phyloP scores from a whole-genome alignment of 2,113 vertebrate genomes.

The Anhinga rufa region DNA sequence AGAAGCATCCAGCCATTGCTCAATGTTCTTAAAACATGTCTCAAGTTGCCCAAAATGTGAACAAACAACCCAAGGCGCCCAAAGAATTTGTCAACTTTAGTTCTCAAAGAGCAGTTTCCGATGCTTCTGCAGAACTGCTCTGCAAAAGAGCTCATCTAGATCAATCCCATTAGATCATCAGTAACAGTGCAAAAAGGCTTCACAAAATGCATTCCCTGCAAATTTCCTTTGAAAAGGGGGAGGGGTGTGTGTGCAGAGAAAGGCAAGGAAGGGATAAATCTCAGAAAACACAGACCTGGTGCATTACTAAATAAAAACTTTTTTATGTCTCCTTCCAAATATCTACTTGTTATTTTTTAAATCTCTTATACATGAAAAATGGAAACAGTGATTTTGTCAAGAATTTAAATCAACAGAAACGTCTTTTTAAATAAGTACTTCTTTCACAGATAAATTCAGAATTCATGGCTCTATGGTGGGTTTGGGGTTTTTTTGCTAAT shows the following conservation, averaged over 20 bases:
- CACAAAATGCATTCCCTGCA: background rate
- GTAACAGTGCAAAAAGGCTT: accelerated
- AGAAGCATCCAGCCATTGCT: background rate
- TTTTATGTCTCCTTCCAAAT: background rate
- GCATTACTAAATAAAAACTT: background rate
- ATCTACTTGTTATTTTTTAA: background rate
- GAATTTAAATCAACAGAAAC: background rate
- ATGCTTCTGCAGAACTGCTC: background rate
- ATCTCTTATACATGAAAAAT: background rate
- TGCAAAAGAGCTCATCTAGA: background rate
- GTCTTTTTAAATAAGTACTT: background rate
- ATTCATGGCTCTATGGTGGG: background rate
- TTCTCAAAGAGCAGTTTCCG: background rate
- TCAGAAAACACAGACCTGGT: background rate
- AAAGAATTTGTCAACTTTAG: background rate
- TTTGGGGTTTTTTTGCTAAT: background rate
- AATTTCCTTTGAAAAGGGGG: background rate
- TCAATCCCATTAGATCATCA: background rate
- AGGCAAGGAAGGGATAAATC: background rate
- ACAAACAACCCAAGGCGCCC: background rate
- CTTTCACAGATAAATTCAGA: background rate
- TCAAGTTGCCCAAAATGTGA: background rate
- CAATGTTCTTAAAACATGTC: background rate
- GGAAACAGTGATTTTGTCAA: background rate
- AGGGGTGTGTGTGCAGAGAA: background rate